These are phyloP conservation scores for Drosophila neotestacea DNA, from an alignment of 2,888 invertebrate species.

Conservation along the genomic window DNA sequence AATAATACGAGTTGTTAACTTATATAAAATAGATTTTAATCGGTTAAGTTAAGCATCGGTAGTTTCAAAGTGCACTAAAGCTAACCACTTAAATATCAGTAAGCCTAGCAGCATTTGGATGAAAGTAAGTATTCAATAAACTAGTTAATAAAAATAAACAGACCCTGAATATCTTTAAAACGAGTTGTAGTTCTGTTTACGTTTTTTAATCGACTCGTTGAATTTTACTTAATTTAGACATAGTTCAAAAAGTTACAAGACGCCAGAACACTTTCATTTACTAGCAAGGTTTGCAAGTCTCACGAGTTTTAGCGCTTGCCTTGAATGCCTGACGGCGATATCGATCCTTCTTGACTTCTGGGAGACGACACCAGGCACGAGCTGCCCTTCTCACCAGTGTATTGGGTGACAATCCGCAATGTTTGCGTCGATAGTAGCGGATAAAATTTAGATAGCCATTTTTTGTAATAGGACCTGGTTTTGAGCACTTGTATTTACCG, in stretches of 20 bases:
- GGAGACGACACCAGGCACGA: slow-evolving; percentile 51
- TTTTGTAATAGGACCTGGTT: slow-evolving; percentile 46
- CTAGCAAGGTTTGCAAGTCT: slow-evolving; percentile 32
- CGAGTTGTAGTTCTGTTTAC: not conserved
- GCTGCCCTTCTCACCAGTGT: slow-evolving; percentile 52
- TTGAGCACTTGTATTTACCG: slow-evolving; percentile 20
- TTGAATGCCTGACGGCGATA: slow-evolving; percentile 41
- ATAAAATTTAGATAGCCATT: slow-evolving; percentile 61
- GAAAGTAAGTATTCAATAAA: too few species aligned
- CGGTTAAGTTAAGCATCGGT: too few species aligned
- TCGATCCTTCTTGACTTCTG: slow-evolving; percentile 34
- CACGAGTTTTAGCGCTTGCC: too few species aligned
- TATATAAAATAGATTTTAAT: too few species aligned
- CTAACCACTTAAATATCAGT: too few species aligned
- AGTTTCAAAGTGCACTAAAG: too few species aligned
- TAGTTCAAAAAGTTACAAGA: not conserved
- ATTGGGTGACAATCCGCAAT: slow-evolving; percentile 47
- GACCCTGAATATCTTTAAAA: too few species aligned
- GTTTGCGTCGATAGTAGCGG: slow-evolving; percentile 41
- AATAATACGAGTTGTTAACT: too few species aligned
- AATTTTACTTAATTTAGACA: slow-evolving; percentile 3
- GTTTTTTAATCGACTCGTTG: not conserved
- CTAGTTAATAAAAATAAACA: too few species aligned
- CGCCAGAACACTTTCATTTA: not conserved
- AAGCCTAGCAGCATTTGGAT: too few species aligned